Conservation (phyloP, 2,113 vertebrate genomes). For the Acanthisitta chloris region DNA sequence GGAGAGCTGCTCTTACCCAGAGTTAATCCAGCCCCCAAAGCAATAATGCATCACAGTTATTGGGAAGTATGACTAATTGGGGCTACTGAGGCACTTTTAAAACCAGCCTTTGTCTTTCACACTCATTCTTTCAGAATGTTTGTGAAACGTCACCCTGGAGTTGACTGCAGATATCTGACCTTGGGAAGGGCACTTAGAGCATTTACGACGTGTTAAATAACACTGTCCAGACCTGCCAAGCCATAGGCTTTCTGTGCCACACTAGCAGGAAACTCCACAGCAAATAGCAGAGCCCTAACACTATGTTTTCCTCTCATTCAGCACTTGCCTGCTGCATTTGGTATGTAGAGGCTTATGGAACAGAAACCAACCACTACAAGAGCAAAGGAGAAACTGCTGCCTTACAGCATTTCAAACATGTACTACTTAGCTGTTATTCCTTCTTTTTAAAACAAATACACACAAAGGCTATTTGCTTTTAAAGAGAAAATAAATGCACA, state of each 20-base stretch:
- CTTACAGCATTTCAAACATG: background rate
- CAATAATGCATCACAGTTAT: rapidly evolving
- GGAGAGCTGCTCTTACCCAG: background rate
- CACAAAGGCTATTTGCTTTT: background rate
- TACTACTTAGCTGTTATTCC: background rate
- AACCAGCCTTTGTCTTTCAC: background rate
- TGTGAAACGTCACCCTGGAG: background rate
- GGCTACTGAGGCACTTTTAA: background rate
- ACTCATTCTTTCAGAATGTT: background rate
- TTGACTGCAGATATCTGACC: background rate
- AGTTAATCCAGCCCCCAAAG: background rate
- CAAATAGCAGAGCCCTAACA: background rate
- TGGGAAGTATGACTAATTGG: background rate
- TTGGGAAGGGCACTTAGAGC: background rate
- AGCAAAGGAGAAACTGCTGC: background rate
- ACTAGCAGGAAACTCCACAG: background rate
- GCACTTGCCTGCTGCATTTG: background rate
- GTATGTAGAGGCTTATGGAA: background rate
- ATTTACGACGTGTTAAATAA: constrained; percentile 30
- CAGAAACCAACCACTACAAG: background rate
- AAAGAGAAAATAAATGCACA: background rate
- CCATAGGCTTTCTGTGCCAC: background rate
- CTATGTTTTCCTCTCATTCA: background rate
- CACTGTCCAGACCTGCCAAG: background rate
- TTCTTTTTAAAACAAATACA: background rate